Conservation (phyloP, 2,888 invertebrate species). For the Nasonovia ribisnigri region DNA sequence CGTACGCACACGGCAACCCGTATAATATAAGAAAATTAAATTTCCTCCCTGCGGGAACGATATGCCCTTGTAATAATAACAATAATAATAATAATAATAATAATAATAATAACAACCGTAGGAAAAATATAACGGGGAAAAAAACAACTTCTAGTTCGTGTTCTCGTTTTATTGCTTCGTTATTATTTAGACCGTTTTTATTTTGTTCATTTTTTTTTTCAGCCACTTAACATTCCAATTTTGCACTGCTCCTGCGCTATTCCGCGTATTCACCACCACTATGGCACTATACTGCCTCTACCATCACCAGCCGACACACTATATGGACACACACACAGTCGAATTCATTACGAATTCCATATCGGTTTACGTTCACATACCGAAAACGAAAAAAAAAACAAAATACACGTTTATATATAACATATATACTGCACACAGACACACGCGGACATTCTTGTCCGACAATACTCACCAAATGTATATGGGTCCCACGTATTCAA, state of each 20-base stretch:
- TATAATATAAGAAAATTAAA: slow-evolving; percentile 45
- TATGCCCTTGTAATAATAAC: slow-evolving; percentile 45
- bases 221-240: slow-evolving; percentile 40
- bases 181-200: slow-evolving; percentile 43
- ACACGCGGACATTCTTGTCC: background rate
- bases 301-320: background rate
- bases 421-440: background rate
- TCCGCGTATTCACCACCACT: background rate
- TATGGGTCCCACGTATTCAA: slow-evolving; percentile 5
- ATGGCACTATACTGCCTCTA: background rate
- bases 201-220: background rate
- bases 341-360: slow-evolving; percentile 33
- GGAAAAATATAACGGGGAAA: background rate
- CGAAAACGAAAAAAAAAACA: background rate
- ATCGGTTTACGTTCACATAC: slow-evolving; percentile 19
- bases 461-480: background rate
- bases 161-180: slow-evolving; percentile 39
- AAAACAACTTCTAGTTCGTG: slow-evolving; percentile 34
- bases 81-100: slow-evolving; percentile 47
- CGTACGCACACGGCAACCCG: background rate
- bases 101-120: slow-evolving; percentile 10
- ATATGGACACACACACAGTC: background rate
- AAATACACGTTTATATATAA: background rate
- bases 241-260: background rate
- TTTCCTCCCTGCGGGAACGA: slow-evolving; percentile 45